These are phyloP conservation scores for Nipponacmea schrenckii DNA, from an alignment of 2,888 invertebrate species.

Conservation along the genomic window DNA sequence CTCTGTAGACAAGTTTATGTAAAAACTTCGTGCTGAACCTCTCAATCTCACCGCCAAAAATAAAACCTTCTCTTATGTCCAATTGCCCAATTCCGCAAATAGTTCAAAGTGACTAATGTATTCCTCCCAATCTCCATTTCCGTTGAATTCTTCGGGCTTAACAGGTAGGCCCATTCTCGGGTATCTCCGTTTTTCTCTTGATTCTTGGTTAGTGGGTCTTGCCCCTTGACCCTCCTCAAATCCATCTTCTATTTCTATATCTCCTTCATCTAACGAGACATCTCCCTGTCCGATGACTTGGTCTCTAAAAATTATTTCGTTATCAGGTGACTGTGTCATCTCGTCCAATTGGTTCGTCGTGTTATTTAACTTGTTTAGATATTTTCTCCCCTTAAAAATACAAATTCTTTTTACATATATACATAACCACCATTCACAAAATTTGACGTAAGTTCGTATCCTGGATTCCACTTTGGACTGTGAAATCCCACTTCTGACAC, in stretches of 20 bases:
- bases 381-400: not conserved
- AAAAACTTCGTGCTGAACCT: too few species aligned
- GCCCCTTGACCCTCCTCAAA: too few species aligned
- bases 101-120: too few species aligned
- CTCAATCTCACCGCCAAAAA: too few species aligned
- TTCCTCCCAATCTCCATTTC: too few species aligned
- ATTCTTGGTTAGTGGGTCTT: not conserved
- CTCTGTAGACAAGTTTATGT: too few species aligned
- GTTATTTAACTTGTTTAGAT: not conserved
- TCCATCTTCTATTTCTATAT: too few species aligned
- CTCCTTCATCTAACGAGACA: not conserved
- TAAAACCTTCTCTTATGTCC: too few species aligned
- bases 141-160: too few species aligned
- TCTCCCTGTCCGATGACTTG: not conserved
- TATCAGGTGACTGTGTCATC: not conserved
- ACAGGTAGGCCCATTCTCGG: too few species aligned
- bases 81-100: slow-evolving; percentile 12
- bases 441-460: not conserved
- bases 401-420: not conserved
- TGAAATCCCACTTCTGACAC: not conserved
- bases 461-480: not conserved
- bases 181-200: too few species aligned
- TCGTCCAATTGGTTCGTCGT: not conserved
- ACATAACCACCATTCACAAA: not conserved
- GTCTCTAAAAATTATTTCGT: not conserved